Evolutionary conservation across 1,140 invertebrate species (phyloP), one percentile per base, ranked within the genome.

Genomic region (Saccostrea echinata): DNA sequence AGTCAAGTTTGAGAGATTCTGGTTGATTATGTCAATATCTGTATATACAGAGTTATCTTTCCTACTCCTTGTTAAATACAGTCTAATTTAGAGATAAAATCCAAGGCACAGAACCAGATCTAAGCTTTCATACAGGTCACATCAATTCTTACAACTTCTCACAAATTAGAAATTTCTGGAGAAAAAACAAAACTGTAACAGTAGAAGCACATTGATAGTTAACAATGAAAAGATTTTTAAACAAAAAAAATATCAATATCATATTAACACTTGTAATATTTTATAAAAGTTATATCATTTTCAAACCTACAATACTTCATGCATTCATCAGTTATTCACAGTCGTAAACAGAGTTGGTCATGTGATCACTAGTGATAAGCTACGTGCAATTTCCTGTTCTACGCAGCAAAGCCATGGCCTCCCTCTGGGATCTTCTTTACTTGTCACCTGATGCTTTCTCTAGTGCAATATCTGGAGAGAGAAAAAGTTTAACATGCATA

Each of bases 391-490:
- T 61, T 76, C 27, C 30, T 76, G 68, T 13, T 33, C 68, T 76
- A 76, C 30, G 13, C 68, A 33, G 68, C 27, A 18, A 30, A 13
- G 68, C 68, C 27, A 1, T 11, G 8, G 0, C 9, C 68, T 30
- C 27, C 24, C 1, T 11, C 12, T 33, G 0, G 3, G 11, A 16
- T 33, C 16, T 1, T 11, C 6, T 68, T 35, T 51, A 85, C 57
- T 85, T 85, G n/a, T 64, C 55, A 43, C 27, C 84, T 12, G 81
- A 52, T 18, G 57, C 64, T 57, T 85, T 85, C 57, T 85, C 84
- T 35, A 43, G 55, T 18, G 27, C 84, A 85, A 85, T 85, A 85
- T 85, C 84, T 85, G 53, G 27, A 68, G n/a, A 85, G 6, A 68
- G n/a, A 64, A 61, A 35, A n/a, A 57, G 3, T 43, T 43, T 43